Conservation (phyloP, 2,113 vertebrate genomes). For the Prochilodus magdalenae region DNA sequence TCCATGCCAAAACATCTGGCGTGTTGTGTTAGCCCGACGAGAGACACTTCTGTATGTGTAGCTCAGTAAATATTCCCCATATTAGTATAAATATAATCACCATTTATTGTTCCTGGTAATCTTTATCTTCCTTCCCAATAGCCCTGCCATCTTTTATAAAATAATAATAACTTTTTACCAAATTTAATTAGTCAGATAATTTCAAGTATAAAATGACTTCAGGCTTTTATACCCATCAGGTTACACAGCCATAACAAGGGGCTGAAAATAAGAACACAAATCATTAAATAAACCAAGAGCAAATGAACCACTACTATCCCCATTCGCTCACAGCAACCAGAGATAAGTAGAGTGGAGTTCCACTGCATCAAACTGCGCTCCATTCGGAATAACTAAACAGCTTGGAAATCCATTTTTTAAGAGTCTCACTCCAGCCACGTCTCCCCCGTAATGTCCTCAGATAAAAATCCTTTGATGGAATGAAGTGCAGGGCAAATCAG, state of each 20-base stretch:
- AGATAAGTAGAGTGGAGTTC: not conserved
- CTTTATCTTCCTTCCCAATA: no score
- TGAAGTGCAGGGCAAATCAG: not conserved
- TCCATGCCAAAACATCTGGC: no score
- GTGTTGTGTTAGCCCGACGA: no score
- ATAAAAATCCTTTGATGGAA: constrained; percentile 9
- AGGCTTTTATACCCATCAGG: no score
- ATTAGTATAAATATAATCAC: no score
- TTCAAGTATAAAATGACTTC: no score
- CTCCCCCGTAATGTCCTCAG: not conserved
- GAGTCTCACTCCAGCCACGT: not conserved
- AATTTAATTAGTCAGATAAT: no score
- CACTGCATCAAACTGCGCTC: not conserved
- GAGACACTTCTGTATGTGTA: no score
- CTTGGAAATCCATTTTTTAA: not conserved
- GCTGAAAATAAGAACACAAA: not conserved
- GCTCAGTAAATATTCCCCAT: no score
- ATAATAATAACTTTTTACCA: no score
- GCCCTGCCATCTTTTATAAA: no score
- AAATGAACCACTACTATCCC: not conserved
- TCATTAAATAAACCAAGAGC: not conserved
- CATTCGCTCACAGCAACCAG: not conserved
- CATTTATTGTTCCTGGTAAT: no score
- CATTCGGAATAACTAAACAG: not conserved
- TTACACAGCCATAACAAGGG: not conserved